A percentile compares a stretch with the other conserved stretches of the same genome.
phyloP scores from a whole-genome alignment of 2,113 vertebrate species.

The Mormyrus iriodes region DNA sequence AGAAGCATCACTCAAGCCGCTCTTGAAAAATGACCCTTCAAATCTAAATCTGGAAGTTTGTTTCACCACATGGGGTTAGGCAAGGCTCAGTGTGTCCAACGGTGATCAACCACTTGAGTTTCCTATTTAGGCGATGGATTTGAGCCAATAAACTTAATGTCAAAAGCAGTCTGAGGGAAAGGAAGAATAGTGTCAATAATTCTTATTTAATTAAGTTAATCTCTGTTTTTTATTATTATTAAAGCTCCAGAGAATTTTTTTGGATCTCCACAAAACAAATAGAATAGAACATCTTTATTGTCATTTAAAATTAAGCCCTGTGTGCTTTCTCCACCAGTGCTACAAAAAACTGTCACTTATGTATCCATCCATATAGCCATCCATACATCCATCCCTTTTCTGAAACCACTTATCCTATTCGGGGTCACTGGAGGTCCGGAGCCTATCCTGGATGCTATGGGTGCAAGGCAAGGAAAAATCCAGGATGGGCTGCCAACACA shows the following conservation, averaged over 20 bases:
- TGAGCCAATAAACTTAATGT: constrained; percentile 1
- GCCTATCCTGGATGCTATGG: neutral
- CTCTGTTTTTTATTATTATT: neutral
- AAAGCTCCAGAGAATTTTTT: neutral
- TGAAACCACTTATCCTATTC: neutral
- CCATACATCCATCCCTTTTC: neutral
- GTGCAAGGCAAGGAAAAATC: neutral
- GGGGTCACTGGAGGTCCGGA: neutral
- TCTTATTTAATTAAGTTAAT: neutral
- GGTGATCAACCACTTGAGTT: constrained; percentile 16
- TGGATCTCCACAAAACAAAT: neutral
- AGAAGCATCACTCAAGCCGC: constrained; percentile 42
- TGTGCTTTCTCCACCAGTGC: neutral
- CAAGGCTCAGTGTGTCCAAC: constrained; percentile 19
- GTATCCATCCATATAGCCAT: neutral
- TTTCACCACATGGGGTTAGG: constrained; percentile 31
- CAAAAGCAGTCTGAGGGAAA: neutral
- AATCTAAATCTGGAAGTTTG: constrained; percentile 31
- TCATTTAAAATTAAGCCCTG: neutral
- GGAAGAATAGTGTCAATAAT: neutral
- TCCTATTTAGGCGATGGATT: constrained; percentile 12
- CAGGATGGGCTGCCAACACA: neutral
- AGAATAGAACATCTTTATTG: neutral
- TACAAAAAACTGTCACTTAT: neutral
- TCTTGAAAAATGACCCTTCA: constrained; percentile 38